Evolutionary conservation across 2,113 vertebrate genomes (phyloP), one percentile per base, ranked within the genome.

Genomic region (Pycnonotus jocosus): DNA sequence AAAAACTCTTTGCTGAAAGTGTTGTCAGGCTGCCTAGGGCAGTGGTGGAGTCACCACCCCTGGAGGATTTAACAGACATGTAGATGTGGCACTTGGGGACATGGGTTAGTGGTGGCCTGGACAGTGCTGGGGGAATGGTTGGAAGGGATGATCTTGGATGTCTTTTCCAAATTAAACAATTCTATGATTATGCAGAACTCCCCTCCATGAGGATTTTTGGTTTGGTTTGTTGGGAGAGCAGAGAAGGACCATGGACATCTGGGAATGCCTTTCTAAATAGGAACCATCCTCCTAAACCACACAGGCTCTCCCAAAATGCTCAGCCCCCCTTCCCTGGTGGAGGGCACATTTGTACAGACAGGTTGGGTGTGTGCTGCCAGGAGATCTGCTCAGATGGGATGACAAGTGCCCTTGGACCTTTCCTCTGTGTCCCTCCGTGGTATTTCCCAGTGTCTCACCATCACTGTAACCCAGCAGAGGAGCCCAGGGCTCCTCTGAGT

Each of bases 341-440:
- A 31, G 11, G 2, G 28, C 3, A 0, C 2, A 1, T n/a, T 44
- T n/a, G 58, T 38, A 5, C 42, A 31, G 62, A 31, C 17, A 61
- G 70, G 61, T 72, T 72, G 62, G 48, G 16, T 19, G 38, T 51
- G 48, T 6, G 12, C 70, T 81, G 65, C 82, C 54, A 56, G 72
- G 72, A 77, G 54, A 50, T 66, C 47, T 54, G 86, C 72, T 78
- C 33, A 58, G 81, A 24, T n/a, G 84, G 51, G 84, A 31, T 81
- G 0, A 2, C 4, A 25, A 12, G 28, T 4, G 5, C 10, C 33
- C 50, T 28, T 42, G 44, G 42, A 53, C 60, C 51, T 84, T 47
- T 10, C 30, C 33, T 88, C 50, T 38, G 37, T 11, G 7, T 66
- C 57, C 62, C 35, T 66, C 6, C 1, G 14, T 28, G 80, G 19